Conservation (phyloP, 2,888 invertebrate species). For the Cenopis cana region DNA sequence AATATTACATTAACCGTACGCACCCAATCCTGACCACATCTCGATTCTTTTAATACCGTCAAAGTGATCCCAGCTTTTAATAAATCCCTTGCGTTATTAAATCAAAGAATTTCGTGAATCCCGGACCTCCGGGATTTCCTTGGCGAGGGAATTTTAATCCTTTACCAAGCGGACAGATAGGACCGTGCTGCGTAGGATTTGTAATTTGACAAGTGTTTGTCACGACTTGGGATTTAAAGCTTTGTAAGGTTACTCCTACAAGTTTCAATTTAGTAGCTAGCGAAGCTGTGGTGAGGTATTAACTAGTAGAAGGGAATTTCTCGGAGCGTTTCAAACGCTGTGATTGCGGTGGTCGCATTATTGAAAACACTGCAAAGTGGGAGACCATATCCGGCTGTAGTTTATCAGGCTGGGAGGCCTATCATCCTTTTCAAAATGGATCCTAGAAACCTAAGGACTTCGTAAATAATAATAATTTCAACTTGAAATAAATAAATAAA, state of each 20-base stretch:
- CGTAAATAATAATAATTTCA: too few relatives aligned
- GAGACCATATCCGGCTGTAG: too few relatives aligned
- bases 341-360: too few relatives aligned
- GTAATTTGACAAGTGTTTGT: slow-evolving; percentile 28
- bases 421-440: too few relatives aligned
- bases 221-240: background rate
- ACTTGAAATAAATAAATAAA: too few relatives aligned
- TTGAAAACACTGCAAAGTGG: too few relatives aligned
- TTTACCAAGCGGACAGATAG: slow-evolving; percentile 2
- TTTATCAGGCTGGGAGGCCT: too few relatives aligned
- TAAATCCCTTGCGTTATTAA: slow-evolving; percentile 42
- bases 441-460: too few relatives aligned
- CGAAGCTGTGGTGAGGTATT: background rate
- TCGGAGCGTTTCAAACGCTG: too few relatives aligned
- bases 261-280: background rate
- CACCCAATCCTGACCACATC: background rate
- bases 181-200: slow-evolving; percentile 5
- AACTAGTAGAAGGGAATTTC: too few relatives aligned
- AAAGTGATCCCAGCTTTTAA: slow-evolving; percentile 40
- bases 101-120: slow-evolving; percentile 30
- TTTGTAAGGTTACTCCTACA: background rate
- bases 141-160: slow-evolving; percentile 35
- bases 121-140: slow-evolving; percentile 14
- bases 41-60: slow-evolving; percentile 36
- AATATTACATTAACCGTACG: background rate